phyloP scores from a whole-genome alignment of 2,797 vertebrate species.

The Micropoecilia bifurca region DNA sequence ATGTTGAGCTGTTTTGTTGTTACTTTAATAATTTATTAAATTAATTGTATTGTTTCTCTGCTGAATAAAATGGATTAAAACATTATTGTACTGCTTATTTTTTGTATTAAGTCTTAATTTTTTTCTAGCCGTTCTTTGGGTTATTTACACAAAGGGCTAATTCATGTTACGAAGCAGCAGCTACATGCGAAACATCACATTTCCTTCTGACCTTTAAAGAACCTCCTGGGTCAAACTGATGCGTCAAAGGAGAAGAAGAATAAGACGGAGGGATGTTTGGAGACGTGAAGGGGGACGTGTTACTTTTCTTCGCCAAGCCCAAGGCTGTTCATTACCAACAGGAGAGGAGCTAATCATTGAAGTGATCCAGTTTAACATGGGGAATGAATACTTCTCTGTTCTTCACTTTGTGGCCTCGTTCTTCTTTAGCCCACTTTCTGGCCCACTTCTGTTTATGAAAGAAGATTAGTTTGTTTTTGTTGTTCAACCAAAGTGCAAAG shows the following conservation, averaged over 20 bases:
- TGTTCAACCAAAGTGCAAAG: neutral
- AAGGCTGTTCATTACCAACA: constrained; percentile 78
- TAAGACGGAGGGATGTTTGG: constrained; percentile 19
- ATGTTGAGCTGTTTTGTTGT: neutral
- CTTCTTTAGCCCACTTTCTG: constrained; percentile 80
- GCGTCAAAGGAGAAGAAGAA: constrained; percentile 6
- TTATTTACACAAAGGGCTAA: neutral
- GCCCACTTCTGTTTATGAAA: constrained; percentile 68
- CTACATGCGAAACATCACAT: neutral
- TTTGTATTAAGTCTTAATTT: neutral
- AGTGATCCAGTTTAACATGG: constrained; percentile 76
- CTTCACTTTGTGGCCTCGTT: constrained; percentile 70
- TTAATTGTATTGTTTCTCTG: neutral
- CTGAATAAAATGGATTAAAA: neutral
- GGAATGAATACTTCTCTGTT: constrained; percentile 54
- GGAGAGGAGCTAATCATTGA: constrained; percentile 63
- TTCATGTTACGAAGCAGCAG: neutral
- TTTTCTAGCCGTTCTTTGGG: neutral
- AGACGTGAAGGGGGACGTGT: constrained; percentile 2
- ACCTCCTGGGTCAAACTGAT: neutral
- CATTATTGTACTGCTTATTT: neutral
- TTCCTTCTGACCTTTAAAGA: constrained; percentile 2
- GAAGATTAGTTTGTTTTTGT: constrained; percentile 39
- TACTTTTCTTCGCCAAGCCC: constrained; percentile 73
- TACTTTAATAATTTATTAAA: neutral